Evolutionary conservation across 2,888 invertebrate genomes (phyloP), one percentile per base, ranked within the genome.

Genomic region (Eupithecia tripunctaria): DNA sequence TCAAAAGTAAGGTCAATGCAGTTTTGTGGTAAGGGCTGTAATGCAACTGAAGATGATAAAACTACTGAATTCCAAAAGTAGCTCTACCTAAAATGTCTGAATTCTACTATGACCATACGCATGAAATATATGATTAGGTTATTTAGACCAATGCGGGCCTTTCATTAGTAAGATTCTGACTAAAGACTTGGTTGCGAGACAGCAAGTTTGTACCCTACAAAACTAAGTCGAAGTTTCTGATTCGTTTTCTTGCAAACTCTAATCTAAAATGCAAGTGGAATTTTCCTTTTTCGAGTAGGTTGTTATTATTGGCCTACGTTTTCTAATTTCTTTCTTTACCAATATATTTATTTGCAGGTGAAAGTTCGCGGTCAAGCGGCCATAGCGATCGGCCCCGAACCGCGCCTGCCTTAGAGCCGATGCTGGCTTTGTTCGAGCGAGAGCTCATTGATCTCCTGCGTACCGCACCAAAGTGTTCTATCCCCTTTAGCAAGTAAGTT

Each of bases 401-500:
- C 0, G 96, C 96, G 78, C 96, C 96, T 14, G 87, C 95, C 0
- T 88, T 97, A 68, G 96, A 96, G 65, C 96, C 96, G 69, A 97
- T 97, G 89, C 89, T 98, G 76, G 96, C 96, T 70, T 95, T 98
- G 83, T 97, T 99, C 81, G 97, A 98, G 76, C 96, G 98, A 1
- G 99, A 99, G 90, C 95, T 98, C 27, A 96, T 97, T 0, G 98
- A 98, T 87, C 90, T 98, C 73, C 93, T 98, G 74, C 97, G 97
- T 83, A 97, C 97, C 67, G 96, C 96, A 29, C 97, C 98, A 0
- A 96, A 96, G 78, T 97, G 98, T 84, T 97, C 97, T 72, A 96
- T 99, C 91, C 96, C 97, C 5, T 95, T 95, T 78, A 94, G 93
- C 93, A 94, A 94, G 94, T 95, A 32, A 85, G 94, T 88, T 21